phyloP scores from a whole-genome alignment of 2,797 vertebrate genomes.

The Lepus townsendii region DNA sequence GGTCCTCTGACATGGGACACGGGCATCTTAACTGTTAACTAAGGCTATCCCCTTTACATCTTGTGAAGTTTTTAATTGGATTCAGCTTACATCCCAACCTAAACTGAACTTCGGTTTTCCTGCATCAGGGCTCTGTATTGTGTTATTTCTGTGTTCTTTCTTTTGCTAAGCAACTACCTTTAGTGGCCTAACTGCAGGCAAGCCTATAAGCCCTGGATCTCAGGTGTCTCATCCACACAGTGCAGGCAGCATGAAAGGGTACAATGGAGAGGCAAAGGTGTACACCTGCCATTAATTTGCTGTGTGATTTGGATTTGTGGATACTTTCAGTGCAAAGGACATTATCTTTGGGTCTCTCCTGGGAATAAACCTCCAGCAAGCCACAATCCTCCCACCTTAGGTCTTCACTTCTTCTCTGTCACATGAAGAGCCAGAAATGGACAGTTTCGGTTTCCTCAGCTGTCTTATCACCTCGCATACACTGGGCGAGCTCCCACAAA shows the following conservation, averaged over 20 bases:
- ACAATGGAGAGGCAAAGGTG: neutral
- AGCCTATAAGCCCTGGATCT: neutral
- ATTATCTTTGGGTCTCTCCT: neutral
- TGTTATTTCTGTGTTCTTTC: neutral
- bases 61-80: neutral
- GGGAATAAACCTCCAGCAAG: neutral
- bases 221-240: accelerated
- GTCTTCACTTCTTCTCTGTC: neutral
- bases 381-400: neutral
- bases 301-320: neutral
- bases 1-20: no score
- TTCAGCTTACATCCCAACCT: neutral
- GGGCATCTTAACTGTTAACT: no score
- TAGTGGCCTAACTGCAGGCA: neutral
- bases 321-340: neutral
- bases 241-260: neutral
- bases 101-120: neutral
- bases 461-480: neutral
- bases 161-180: neutral
- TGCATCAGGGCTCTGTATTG: neutral
- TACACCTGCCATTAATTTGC: neutral
- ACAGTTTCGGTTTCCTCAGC: neutral
- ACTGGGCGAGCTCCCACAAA: neutral
- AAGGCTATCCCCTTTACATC: neutral
- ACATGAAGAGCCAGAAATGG: neutral